Evolutionary conservation across 1,140 invertebrate genomes (phyloP).

Genomic region (Pseudomyrmex concolor): DNA sequence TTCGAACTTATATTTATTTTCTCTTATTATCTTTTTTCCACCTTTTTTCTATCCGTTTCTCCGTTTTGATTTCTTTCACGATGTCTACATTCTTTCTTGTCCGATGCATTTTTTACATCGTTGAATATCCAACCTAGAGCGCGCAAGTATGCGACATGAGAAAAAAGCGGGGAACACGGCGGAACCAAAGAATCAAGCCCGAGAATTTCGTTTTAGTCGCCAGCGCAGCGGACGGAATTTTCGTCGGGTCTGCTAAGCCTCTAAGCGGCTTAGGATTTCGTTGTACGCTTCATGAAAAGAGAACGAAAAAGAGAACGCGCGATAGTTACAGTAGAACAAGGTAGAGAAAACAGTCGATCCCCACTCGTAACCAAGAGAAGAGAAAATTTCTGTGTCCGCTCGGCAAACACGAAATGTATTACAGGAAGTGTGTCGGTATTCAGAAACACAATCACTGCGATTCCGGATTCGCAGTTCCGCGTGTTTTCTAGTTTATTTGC

Average conservation of each 20-base stretch:
- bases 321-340: slow-evolving; percentile 23
- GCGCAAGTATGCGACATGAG: not conserved
- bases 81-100: not conserved
- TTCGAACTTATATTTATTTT: slow-evolving; percentile 12
- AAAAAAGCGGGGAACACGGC: not conserved
- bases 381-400: slow-evolving; percentile 54
- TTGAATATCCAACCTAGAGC: slow-evolving; percentile 27
- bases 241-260: slow-evolving; percentile 80
- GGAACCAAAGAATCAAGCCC: slow-evolving; percentile 40
- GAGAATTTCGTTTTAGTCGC: slow-evolving; percentile 53
- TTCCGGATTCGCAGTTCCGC: slow-evolving; percentile 31
- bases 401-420: slow-evolving; percentile 52
- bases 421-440: slow-evolving; percentile 61
- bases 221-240: slow-evolving; percentile 76
- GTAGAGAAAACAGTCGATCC: slow-evolving; percentile 36
- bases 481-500: slow-evolving; percentile 48
- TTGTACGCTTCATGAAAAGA: slow-evolving; percentile 65
- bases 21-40: not conserved
- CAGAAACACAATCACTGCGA: slow-evolving; percentile 37
- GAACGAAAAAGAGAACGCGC: slow-evolving; percentile 27
- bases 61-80: not conserved
- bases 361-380: slow-evolving; percentile 8
- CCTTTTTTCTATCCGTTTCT: not conserved
- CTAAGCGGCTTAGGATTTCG: slow-evolving; percentile 83
- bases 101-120: not conserved